These are phyloP conservation scores for Corynorhinus townsendii DNA, from an alignment of 2,113 vertebrate genomes.

Conservation along the genomic window DNA sequence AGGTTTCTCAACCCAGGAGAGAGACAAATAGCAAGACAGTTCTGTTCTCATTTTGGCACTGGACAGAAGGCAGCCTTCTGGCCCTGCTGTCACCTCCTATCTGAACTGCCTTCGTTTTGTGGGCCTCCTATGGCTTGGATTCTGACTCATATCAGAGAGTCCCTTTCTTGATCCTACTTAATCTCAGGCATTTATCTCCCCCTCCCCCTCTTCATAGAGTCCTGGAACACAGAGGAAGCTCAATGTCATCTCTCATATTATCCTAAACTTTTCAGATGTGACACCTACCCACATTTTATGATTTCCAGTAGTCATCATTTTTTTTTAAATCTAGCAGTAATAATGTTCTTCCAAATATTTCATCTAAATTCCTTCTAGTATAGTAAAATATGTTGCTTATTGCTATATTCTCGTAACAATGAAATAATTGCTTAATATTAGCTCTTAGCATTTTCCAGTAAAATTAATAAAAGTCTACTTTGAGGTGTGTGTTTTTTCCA, in stretches of 20 bases:
- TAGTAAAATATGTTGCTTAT: background rate
- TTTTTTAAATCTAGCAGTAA: background rate
- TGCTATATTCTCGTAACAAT: background rate
- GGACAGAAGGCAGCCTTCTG: conserved; percentile 48
- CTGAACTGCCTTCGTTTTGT: background rate
- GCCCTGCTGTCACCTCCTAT: background rate
- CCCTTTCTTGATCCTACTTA: background rate
- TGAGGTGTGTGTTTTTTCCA: background rate
- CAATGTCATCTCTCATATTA: background rate
- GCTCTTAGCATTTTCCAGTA: background rate
- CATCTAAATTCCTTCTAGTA: background rate
- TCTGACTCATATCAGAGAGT: conserved; percentile 34
- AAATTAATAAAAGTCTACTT: background rate
- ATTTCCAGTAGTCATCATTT: background rate
- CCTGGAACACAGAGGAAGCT: background rate
- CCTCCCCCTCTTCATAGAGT: background rate
- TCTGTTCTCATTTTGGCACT: background rate
- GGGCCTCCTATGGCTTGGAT: background rate
- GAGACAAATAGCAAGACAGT: background rate
- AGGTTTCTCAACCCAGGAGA: background rate
- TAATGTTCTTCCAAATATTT: background rate
- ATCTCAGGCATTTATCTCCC: background rate
- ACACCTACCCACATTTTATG: background rate
- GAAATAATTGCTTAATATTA: background rate
- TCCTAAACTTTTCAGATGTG: background rate